Base-by-base conservation (phyloP, 2,113 vertebrate species). In the Hippoglossus stenolepis region DNA sequence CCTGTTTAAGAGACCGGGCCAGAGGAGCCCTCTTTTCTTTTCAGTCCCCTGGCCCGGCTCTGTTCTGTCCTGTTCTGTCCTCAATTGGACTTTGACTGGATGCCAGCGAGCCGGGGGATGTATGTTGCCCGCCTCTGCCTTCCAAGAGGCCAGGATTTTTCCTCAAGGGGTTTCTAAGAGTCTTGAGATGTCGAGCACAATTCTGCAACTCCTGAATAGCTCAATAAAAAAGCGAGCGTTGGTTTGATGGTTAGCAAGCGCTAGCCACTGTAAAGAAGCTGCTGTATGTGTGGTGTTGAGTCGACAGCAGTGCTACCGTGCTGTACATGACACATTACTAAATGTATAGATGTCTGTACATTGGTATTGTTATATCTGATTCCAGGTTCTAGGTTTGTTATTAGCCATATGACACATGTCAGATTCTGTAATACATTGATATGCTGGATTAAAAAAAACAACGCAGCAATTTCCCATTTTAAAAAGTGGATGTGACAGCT, bases 51-150 rank as follows among this genome's bases (percentile, higher is more conserved):
- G 87, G 89, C 84, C 87, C 13, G 77, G 82, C 89, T 91, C 90
- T 89, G 86, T 76, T 87, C 90, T 89, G 79, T 87, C 79, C 91
- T 92, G 82, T 91, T 94, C 93, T 94, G 91, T 93, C 93, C 91
- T 94, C 88, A 93, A 91, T 92, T 94, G 93, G 93, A 92, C 91
- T 92, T 93, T 95, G 93, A 94, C 90, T 87, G 66, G 60, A 75
- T 89, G 93, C 93, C 94, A 94, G 82, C 75, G 78, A 84, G 86
- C 90, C 81, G 87, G 90, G 89, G 90, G 92, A 93, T 92, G 90
- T 93, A 93, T 89, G 89, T 89, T 87, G 76, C 84, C 81, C 67
- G 88, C 86, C 77, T 78, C 83, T 86, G 90, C 91, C 91, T 91
- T 91, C 92, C 90, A 92, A 93, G 85, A 84, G 92, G 78, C 85